phyloP scores from a whole-genome alignment of 2,113 vertebrate genomes.

The Gambusia holbrooki region DNA sequence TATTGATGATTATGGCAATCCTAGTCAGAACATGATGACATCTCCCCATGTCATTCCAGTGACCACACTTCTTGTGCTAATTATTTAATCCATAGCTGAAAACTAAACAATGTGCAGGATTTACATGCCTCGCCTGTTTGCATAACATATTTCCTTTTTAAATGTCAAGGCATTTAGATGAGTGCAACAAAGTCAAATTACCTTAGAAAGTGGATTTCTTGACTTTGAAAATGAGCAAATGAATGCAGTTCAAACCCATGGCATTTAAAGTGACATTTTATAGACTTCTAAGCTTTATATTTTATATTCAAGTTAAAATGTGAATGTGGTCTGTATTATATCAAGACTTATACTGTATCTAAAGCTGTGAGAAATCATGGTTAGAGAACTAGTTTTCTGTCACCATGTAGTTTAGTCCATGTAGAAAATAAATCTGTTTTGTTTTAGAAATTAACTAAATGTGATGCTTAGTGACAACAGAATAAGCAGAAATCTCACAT shows the following conservation, averaged over 20 bases:
- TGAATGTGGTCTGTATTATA: slow-evolving; percentile 31
- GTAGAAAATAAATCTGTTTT: slow-evolving; percentile 5
- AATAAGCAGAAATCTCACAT: not conserved
- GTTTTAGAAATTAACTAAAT: no score
- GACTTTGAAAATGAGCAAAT: slow-evolving; percentile 62
- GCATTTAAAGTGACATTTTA: slow-evolving; percentile 69
- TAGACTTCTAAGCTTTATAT: slow-evolving; percentile 35
- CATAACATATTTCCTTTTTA: slow-evolving; percentile 43
- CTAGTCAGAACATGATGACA: slow-evolving; percentile 39
- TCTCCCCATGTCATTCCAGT: slow-evolving; percentile 40
- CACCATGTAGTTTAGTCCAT: slow-evolving; percentile 5
- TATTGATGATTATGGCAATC: not conserved
- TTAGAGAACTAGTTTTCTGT: slow-evolving; percentile 23
- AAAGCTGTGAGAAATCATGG: slow-evolving; percentile 25
- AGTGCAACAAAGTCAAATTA: slow-evolving; percentile 51
- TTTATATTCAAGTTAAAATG: slow-evolving; percentile 22
- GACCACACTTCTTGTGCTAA: not conserved
- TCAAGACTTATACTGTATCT: slow-evolving; percentile 29
- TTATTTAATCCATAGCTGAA: slow-evolving; percentile 27
- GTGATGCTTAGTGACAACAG: not conserved
- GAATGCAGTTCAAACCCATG: slow-evolving; percentile 63
- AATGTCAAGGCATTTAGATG: slow-evolving; percentile 72
- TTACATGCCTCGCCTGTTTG: slow-evolving; percentile 31
- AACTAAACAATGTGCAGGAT: slow-evolving; percentile 38
- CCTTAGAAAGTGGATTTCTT: slow-evolving; percentile 41